Percentiles rank a stretch among this genome's conserved stretches.
These are phyloP conservation scores for Tenthredo scrophulariae DNA, from an alignment of 2,888 invertebrate genomes.

Conservation along the genomic window DNA sequence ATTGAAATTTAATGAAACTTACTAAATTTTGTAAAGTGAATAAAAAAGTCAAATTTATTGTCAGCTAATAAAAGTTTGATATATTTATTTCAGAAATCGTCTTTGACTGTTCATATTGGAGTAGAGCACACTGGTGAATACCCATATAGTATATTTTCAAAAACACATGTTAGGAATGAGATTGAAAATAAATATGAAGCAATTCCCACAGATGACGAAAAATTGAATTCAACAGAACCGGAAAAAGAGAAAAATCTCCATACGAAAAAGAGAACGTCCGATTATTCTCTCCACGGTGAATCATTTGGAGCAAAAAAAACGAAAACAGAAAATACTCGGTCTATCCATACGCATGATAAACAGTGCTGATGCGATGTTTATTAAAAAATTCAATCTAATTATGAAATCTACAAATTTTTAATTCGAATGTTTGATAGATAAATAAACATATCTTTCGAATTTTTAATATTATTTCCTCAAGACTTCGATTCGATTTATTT, in stretches of 20 bases:
- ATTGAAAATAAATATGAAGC: not conserved
- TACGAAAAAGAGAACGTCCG: not conserved
- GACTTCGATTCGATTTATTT: no score
- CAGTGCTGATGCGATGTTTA: not conserved
- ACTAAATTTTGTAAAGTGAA: not conserved
- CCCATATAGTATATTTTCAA: not conserved
- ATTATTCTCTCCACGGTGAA: not conserved
- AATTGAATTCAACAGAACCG: not conserved
- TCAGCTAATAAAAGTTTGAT: not conserved
- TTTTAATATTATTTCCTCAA: not conserved
- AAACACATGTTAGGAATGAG: not conserved
- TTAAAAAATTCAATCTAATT: no score
- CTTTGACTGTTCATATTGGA: not conserved
- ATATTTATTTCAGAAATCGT: not conserved
- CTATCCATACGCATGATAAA: not conserved
- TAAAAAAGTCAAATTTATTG: not conserved
- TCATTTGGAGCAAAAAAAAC: not conserved
- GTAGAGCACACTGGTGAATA: not conserved
- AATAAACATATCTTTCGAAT: not conserved
- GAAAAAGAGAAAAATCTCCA: not conserved
- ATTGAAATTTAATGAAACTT: not conserved
- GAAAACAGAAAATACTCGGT: not conserved
- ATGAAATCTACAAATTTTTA: no score
- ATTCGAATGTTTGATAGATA: no score
- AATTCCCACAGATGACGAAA: not conserved